Percentiles rank a stretch among this genome's conserved stretches.
Evolutionary conservation across 2,797 vertebrate genomes (phyloP).

Genomic region (Chelon auratus): DNA sequence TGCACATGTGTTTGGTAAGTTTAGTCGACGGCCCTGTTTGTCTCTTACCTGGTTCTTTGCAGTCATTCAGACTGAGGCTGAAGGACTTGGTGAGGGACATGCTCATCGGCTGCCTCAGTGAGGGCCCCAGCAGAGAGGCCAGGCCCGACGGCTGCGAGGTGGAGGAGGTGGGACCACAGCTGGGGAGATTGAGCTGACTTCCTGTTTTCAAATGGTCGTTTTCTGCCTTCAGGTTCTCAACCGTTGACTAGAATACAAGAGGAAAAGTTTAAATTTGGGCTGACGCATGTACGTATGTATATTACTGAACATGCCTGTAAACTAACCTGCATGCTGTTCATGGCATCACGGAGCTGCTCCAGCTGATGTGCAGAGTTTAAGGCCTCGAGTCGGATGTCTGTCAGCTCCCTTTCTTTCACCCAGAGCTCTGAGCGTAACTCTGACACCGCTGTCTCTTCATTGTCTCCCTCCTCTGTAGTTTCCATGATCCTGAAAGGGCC

Average conservation of each 20-base stretch:
- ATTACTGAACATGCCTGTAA: neutral
- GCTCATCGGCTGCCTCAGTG: constrained; percentile 88
- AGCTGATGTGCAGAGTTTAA: constrained; percentile 96
- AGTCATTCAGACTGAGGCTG: constrained; percentile 87
- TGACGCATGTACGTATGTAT: neutral
- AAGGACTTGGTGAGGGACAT: constrained; percentile 92
- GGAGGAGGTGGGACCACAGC: constrained; percentile 77
- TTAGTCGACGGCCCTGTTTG: neutral
- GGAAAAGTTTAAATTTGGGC: neutral
- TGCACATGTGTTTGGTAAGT: neutral
- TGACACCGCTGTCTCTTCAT: constrained; percentile 90
- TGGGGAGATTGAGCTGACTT: constrained; percentile 71
- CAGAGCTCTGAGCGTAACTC: constrained; percentile 94
- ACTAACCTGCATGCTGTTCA: constrained; percentile 98
- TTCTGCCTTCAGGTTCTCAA: constrained; percentile 94
- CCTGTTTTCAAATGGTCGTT: constrained; percentile 95
- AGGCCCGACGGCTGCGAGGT: constrained; percentile 79
- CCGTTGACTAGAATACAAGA: constrained; percentile 85
- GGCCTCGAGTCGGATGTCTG: constrained; percentile 95
- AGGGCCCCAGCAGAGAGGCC: constrained; percentile 85
- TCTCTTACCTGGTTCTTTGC: constrained; percentile 87
- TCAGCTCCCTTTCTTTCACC: constrained; percentile 97
- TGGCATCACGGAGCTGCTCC: constrained; percentile 94
- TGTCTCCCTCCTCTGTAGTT: constrained; percentile 84
- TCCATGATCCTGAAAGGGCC: constrained; percentile 85